A percentile compares a stretch with the other conserved stretches of the same genome.
Conservation (phyloP, 1,140 invertebrate species). For the Caenorhabditis briggsae region DNA sequence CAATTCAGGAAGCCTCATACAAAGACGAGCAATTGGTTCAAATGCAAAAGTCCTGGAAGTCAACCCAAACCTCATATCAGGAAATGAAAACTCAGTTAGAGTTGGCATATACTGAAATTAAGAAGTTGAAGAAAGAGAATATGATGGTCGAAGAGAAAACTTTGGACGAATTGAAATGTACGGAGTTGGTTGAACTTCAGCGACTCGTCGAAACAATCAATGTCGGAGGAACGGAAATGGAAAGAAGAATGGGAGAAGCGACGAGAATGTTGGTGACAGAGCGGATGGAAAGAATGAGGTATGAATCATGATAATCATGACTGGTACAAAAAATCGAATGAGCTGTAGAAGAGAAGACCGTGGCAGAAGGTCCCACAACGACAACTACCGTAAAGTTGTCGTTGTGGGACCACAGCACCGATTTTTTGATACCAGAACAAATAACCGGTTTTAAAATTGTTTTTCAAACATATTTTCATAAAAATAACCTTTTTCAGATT, state of each 20-base stretch:
- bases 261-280: slow-evolving; percentile 64
- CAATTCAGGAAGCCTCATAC: slow-evolving; percentile 60
- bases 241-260: slow-evolving; percentile 62
- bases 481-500: slow-evolving; percentile 22
- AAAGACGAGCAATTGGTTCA: slow-evolving; percentile 65
- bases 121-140: slow-evolving; percentile 31
- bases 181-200: slow-evolving; percentile 35
- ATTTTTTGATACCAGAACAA: no score
- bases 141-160: slow-evolving; percentile 35
- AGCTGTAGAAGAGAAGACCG: no score
- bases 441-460: no score
- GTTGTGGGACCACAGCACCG: no score
- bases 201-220: slow-evolving; percentile 58
- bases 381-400: no score
- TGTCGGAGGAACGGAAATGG: slow-evolving; percentile 59
- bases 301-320: background rate
- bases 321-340: no score
- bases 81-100: slow-evolving; percentile 61
- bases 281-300: slow-evolving; percentile 52
- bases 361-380: no score
- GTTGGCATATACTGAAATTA: slow-evolving; percentile 56
- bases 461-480: no score
- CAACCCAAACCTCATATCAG: slow-evolving; percentile 42
- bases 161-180: slow-evolving; percentile 8
- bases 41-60: slow-evolving; percentile 57